Percentiles rank a stretch among this genome's conserved stretches.
phyloP scores from a whole-genome alignment of 2,888 invertebrate species.

The Epistrophe grossulariae region DNA sequence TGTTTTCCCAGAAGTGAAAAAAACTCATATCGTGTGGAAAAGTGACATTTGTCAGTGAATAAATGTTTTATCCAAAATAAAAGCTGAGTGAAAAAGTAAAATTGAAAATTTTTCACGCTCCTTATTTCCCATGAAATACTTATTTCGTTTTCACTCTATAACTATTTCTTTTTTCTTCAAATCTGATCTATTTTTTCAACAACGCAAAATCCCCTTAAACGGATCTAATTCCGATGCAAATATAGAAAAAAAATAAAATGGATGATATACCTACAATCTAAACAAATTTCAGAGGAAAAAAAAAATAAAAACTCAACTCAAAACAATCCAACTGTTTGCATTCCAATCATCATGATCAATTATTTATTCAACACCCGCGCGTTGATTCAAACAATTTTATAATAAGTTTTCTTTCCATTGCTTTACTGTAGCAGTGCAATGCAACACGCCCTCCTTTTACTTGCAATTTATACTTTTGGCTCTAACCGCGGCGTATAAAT shows the following conservation, averaged over 20 bases:
- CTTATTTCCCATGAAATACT: not conserved
- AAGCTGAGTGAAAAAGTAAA: no score
- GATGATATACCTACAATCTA: not conserved
- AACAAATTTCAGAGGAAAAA: not conserved
- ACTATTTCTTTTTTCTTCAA: not conserved
- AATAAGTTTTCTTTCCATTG: slow-evolving; percentile 29
- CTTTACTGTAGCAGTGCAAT: not conserved
- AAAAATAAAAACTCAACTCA: not conserved
- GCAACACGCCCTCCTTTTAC: not conserved
- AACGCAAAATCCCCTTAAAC: slow-evolving; percentile 14
- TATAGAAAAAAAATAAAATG: not conserved
- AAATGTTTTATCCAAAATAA: no score
- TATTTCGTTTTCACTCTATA: not conserved
- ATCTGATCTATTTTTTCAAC: slow-evolving; percentile 7
- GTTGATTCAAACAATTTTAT: slow-evolving; percentile 39
- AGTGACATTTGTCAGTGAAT: no score
- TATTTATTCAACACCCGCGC: slow-evolving; percentile 69
- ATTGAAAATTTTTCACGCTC: not conserved
- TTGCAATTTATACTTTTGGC: not conserved
- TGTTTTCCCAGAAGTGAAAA: no score
- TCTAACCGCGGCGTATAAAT: not conserved
- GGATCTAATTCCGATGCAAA: slow-evolving; percentile 24
- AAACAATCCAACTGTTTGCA: slow-evolving; percentile 35
- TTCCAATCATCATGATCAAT: slow-evolving; percentile 60
- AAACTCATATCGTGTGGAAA: no score